Conservation (phyloP, 2,797 vertebrate species). For the Amazona ochrocephala region DNA sequence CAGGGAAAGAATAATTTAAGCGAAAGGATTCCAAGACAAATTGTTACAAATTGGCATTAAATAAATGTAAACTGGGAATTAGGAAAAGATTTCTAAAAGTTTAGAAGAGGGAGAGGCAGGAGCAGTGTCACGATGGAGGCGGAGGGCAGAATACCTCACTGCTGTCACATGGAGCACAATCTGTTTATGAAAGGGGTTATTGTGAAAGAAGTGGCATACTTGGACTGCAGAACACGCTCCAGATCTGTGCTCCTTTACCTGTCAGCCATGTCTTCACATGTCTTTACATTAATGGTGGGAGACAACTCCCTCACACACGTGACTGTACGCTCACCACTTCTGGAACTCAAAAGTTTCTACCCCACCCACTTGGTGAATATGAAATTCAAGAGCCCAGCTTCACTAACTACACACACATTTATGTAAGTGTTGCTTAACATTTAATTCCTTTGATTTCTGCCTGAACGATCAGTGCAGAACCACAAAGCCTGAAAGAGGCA, state of each 20-base stretch:
- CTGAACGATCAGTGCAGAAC: neutral
- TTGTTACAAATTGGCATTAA: neutral
- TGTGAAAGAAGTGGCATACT: neutral
- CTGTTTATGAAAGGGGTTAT: constrained; percentile 1
- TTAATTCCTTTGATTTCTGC: constrained; percentile 12
- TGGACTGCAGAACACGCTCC: neutral
- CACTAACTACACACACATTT: constrained; percentile 21
- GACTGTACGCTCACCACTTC: neutral
- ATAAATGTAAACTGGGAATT: neutral
- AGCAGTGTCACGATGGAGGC: neutral
- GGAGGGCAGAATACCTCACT: neutral
- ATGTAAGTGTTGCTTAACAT: constrained; percentile 20
- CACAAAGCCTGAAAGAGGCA: constrained; percentile 15
- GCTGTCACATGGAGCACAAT: neutral
- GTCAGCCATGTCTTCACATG: constrained; percentile 8
- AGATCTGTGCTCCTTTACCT: constrained; percentile 5
- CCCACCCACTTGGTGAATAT: neutral
- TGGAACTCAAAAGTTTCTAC: neutral
- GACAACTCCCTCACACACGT: neutral
- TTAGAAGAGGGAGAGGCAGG: neutral
- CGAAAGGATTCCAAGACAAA: neutral
- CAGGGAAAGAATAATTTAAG: neutral
- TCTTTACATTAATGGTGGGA: neutral
- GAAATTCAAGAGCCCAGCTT: constrained; percentile 11
- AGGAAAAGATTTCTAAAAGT: neutral